A percentile compares a stretch with the other conserved stretches of the same genome.
phyloP scores from a whole-genome alignment of 2,113 vertebrate species.

The Dipodomys merriami region DNA sequence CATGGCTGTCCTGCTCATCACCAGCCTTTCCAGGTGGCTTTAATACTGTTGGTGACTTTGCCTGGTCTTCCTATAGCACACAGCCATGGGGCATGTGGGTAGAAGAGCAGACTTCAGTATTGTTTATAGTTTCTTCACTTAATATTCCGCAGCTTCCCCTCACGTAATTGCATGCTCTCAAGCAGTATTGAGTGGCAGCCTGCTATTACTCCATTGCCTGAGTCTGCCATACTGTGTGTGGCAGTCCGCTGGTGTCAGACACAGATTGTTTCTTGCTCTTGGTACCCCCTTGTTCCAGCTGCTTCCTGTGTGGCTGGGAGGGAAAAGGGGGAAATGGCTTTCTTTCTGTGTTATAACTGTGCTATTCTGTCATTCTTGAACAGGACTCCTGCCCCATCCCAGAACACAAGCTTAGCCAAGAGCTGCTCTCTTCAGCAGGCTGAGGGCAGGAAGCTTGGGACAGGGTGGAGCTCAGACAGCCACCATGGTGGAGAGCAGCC shows the following conservation, averaged over 20 bases:
- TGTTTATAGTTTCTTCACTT: neutral
- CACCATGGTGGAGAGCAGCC: too few relatives aligned
- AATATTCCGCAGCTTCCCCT: neutral
- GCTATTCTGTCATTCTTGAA: neutral
- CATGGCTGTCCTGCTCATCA: neutral
- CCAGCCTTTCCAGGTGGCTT: neutral
- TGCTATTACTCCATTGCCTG: neutral
- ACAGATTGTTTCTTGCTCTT: neutral
- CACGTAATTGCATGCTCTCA: neutral
- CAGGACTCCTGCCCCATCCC: neutral
- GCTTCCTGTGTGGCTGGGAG: neutral
- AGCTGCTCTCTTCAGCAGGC: neutral
- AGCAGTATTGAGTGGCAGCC: neutral
- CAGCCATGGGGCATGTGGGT: neutral
- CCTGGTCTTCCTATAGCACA: neutral
- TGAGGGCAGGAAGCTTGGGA: neutral
- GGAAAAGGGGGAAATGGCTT: rapidly evolving
- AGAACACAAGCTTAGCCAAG: neutral
- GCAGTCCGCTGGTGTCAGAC: neutral
- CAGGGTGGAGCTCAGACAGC: neutral
- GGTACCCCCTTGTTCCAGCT: neutral
- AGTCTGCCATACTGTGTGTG: neutral
- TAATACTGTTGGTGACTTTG: neutral
- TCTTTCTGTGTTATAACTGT: neutral
- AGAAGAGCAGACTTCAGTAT: neutral